Evolutionary conservation across 1,140 invertebrate genomes (phyloP).

Genomic region (Cotesia chilonis): DNA sequence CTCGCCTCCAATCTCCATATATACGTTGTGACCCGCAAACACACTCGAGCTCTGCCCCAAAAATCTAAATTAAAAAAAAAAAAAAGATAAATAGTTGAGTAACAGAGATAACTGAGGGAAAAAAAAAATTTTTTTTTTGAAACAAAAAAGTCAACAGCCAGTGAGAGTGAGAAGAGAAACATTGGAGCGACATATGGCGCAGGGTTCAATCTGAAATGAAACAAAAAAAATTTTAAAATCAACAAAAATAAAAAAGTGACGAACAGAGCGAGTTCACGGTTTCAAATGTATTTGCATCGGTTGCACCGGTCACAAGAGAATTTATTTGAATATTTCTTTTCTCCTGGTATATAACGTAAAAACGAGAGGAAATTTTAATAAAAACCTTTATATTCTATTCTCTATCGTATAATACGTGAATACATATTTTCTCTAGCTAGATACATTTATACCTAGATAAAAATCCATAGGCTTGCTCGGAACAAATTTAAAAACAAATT

Average conservation of each 20-base stretch:
- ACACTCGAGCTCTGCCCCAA: not conserved
- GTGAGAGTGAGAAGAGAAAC: not conserved
- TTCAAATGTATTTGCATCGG: constrained; percentile 35
- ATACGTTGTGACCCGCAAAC: constrained; percentile 8
- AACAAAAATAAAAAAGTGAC: constrained; percentile 2
- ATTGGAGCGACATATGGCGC: not conserved
- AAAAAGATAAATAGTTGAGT: not conserved
- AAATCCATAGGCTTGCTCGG: not conserved
- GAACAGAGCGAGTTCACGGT: constrained; percentile 15
- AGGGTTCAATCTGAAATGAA: not conserved
- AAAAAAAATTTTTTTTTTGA: not conserved
- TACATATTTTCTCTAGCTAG: not conserved
- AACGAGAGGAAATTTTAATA: constrained; percentile 22
- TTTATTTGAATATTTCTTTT: constrained; percentile 39
- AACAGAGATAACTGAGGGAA: not conserved
- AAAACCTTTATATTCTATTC: constrained; percentile 20
- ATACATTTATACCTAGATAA: not conserved
- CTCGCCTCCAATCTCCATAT: not conserved
- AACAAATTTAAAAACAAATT: no score
- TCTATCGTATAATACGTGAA: constrained; percentile 13
- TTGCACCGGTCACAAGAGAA: constrained; percentile 33
- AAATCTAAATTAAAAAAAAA: not conserved
- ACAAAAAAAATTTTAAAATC: constrained; percentile 7
- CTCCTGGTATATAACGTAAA: constrained; percentile 2
- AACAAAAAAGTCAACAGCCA: not conserved